Conservation (phyloP, 2,797 vertebrate species). For the Tympanoctomys barrerae region DNA sequence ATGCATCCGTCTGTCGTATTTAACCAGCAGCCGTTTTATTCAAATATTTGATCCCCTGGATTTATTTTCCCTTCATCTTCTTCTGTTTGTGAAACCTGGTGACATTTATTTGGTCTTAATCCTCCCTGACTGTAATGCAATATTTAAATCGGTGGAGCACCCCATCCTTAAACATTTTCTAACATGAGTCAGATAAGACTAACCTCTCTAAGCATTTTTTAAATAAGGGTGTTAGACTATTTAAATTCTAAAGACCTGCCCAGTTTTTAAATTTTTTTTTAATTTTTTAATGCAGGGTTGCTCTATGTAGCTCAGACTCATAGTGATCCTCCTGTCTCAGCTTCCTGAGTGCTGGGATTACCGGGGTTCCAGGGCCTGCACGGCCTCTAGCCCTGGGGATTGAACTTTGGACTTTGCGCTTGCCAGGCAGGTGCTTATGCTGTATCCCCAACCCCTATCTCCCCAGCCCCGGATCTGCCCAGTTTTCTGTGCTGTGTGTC, state of each 20-base stretch:
- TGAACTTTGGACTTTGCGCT: too few species aligned
- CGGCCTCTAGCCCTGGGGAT: too few species aligned
- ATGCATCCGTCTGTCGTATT: neutral
- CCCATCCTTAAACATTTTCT: conserved; percentile 11
- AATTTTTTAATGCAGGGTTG: too few species aligned
- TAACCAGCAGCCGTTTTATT: conserved; percentile 20
- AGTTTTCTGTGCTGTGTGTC: neutral
- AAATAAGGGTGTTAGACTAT: neutral
- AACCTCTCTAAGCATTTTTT: neutral
- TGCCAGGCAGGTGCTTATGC: too few species aligned
- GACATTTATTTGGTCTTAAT: conserved; percentile 50
- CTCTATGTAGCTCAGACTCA: too few species aligned
- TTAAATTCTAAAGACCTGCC: conserved; percentile 24
- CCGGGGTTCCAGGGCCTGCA: too few species aligned
- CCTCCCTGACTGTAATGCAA: conserved; percentile 6
- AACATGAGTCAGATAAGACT: neutral
- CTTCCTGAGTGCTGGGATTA: too few species aligned
- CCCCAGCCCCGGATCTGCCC: too few species aligned
- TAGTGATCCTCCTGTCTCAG: too few species aligned
- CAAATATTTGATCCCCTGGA: conserved; percentile 38
- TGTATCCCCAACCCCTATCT: too few species aligned
- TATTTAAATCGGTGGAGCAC: conserved; percentile 24
- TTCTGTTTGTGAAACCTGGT: conserved; percentile 23
- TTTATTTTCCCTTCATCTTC: neutral
- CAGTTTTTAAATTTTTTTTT: neutral